Evolutionary conservation across 2,797 vertebrate genomes (phyloP).

Genomic region (Lutjanus campechanus): DNA sequence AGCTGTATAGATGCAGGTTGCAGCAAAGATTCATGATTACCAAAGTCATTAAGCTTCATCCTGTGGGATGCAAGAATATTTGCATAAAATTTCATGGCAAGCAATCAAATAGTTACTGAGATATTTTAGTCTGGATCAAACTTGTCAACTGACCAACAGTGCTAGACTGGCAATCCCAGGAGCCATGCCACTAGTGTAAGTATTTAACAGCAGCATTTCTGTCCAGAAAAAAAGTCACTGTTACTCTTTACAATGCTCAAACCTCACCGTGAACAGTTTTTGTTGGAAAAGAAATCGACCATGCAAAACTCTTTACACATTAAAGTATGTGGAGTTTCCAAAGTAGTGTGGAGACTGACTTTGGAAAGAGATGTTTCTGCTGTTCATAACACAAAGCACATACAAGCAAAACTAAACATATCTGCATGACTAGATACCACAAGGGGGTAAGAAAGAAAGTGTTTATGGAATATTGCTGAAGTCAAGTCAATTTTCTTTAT

Average conservation of each 20-base stretch:
- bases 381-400: neutral
- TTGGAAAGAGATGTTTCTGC: neutral
- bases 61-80: neutral
- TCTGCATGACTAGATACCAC: neutral
- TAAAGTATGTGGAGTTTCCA: neutral
- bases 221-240: neutral
- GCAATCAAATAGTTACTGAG: neutral
- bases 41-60: neutral
- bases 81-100: neutral
- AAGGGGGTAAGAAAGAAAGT: neutral
- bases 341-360: neutral
- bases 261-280: neutral
- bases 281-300: neutral
- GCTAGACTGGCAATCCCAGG: neutral
- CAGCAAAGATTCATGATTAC: too few species aligned
- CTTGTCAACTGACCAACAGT: neutral
- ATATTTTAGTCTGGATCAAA: neutral
- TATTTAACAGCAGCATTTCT: neutral
- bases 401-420: slow-evolving; percentile 12
- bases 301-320: neutral
- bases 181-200: neutral
- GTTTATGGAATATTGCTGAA: neutral
- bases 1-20: too few species aligned
- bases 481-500: too few species aligned
- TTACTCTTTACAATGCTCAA: neutral